Evolutionary conservation across 35 echinoderm and acorn worm species (phyloP).

Genomic region (Patiria miniata): DNA sequence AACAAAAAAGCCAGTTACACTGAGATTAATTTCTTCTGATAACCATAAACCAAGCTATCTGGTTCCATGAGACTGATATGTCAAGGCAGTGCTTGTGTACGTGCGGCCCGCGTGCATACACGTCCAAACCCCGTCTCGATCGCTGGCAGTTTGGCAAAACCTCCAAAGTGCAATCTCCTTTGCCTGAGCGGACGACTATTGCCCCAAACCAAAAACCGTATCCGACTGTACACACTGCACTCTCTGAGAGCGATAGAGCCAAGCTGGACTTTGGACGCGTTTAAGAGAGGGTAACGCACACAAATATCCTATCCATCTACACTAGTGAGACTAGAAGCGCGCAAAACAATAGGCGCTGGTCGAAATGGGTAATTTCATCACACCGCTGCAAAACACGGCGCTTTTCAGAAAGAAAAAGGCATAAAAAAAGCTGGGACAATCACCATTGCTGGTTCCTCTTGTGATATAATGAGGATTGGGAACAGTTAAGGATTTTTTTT

Average conservation of each 20-base stretch:
- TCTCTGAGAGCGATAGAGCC: not conserved
- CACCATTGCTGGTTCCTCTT: not conserved
- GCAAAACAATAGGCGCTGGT: constrained; percentile 1
- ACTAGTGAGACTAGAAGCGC: not conserved
- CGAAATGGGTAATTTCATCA: constrained; percentile 7
- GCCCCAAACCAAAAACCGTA: constrained; percentile 18
- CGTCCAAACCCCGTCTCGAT: too few relatives aligned
- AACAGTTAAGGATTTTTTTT: not conserved
- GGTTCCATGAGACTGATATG: too few relatives aligned
- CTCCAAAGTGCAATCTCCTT: constrained; percentile 10
- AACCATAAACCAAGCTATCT: too few relatives aligned
- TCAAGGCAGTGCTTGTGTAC: too few relatives aligned
- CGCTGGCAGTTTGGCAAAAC: too few relatives aligned
- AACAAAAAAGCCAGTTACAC: too few relatives aligned
- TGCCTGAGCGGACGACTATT: not conserved
- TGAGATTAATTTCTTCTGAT: too few relatives aligned
- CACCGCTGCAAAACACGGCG: not conserved
- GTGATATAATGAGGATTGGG: not conserved
- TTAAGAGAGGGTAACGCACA: constrained; percentile 13
- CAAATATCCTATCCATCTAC: not conserved
- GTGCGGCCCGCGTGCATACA: too few relatives aligned
- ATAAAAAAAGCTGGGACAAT: not conserved
- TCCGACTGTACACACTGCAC: constrained; percentile 8
- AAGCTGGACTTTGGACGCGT: constrained; percentile 10
- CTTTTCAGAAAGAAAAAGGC: not conserved